Evolutionary conservation across 2,888 invertebrate genomes (phyloP), one percentile per base, ranked within the genome.

Genomic region (Eupithecia pulchellata): DNA sequence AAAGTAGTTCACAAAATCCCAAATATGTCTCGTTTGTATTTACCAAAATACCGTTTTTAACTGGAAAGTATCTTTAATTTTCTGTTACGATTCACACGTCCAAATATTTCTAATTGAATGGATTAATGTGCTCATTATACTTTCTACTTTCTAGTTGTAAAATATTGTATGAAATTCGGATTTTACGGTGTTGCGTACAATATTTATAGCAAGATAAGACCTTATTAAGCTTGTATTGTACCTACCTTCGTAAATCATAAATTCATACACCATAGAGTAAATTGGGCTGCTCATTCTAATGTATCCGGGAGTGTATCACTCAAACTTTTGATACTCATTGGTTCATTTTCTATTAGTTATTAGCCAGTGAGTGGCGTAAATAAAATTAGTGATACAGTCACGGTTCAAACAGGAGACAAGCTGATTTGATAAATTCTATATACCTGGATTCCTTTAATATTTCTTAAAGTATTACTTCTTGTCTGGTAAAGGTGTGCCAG

Each of bases 71-170:
- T 32, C 34, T 34, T 61, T 34, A 61, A 61, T 80, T 80, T 77
- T 75, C 63, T 74, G 75, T 77, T 64, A 82, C 83, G 81, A 81
- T 87, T 87, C 84, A 82, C 85, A 84, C 85, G 81, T 82, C 78
- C 78, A 84, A 81, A 79, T 78, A 84, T 81, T 86, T 84, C 81
- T 83, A 86, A 87, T 86, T 86, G 86, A 86, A 87, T 84, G 85
- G 79, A 77, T 80, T 86, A 87, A 88, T 88, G 84, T 86, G 80
- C 63, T 66, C 32, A 68, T 77, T 64, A 74, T 73, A 65, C 85
- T 83, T 84, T 86, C 86, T 83, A 83, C 90, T 91, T 91, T 91
- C 91, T 88, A 88, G 86, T 89, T 89, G 89, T 91, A 89, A 87
- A 89, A 74, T 68, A 72, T 60, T 71, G 71, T 65, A 71, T 73